Conservation (phyloP, 1,140 invertebrate genomes). For the Ceratoteleas bidentatus region DNA sequence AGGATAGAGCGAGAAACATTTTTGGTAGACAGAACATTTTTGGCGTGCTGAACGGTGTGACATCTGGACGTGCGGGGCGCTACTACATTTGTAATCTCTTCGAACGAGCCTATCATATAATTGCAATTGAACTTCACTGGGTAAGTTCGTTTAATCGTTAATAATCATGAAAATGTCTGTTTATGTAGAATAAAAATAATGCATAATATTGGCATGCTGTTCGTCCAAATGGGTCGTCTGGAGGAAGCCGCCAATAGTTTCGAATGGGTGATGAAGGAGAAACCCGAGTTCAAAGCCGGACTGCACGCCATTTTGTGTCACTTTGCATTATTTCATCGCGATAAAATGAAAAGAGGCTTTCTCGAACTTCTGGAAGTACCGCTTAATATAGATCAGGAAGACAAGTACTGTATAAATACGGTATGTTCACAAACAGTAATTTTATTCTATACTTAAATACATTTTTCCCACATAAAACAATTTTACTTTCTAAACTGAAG, state of each 20-base stretch:
- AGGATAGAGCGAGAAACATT: no score
- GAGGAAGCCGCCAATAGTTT: conserved; percentile 97
- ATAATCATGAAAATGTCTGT: no score
- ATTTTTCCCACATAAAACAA: no score
- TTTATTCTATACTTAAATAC: no score
- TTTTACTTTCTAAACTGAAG: no score
- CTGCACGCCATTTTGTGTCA: conserved; percentile 96
- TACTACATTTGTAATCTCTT: no score
- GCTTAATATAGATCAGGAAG: conserved; percentile 90
- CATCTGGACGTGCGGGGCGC: no score
- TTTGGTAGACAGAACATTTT: no score
- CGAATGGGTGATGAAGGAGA: conserved; percentile 98
- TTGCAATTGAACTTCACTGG: no score
- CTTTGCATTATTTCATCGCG: conserved; percentile 94
- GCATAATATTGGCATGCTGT: conserved; percentile 98
- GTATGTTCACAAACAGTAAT: conserved; percentile 61
- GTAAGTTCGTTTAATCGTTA: no score
- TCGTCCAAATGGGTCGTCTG: conserved; percentile 97
- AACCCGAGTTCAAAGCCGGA: conserved; percentile 92
- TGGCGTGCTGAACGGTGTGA: no score
- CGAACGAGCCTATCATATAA: no score
- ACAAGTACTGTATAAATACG: conserved; percentile 85
- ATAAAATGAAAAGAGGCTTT: conserved; percentile 97
- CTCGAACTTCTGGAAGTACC: conserved; percentile 94
- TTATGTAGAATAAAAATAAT: conserved; percentile 94